phyloP scores from a whole-genome alignment of 1,140 invertebrate species.

The Ectropis grisescens region DNA sequence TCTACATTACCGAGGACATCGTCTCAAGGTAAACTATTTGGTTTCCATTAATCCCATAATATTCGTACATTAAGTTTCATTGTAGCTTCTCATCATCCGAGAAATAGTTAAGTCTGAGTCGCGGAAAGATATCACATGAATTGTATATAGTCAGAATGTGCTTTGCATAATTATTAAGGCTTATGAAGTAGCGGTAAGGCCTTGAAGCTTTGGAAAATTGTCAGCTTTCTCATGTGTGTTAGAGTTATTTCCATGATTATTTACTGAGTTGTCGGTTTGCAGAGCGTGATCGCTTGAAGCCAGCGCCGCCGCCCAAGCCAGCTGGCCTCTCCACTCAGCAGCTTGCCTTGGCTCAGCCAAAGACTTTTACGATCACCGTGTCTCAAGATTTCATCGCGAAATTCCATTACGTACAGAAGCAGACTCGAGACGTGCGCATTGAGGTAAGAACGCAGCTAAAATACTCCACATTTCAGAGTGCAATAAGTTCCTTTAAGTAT shows the following conservation, averaged over 20 bases:
- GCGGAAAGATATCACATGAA: conserved; percentile 13
- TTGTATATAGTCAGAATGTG: too few relatives aligned
- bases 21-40: conserved; percentile 86
- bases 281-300: conserved; percentile 88
- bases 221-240: too few relatives aligned
- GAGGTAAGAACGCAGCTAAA: conserved; percentile 85
- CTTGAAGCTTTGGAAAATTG: too few relatives aligned
- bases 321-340: conserved; percentile 74
- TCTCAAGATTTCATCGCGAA: conserved; percentile 91
- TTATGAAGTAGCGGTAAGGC: too few relatives aligned
- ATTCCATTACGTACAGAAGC: conserved; percentile 86
- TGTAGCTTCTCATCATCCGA: conserved; percentile 2
- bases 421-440: conserved; percentile 88
- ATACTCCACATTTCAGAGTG: conserved; percentile 1
- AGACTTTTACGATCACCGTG: conserved; percentile 63
- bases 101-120: not conserved
- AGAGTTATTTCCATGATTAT: too few relatives aligned
- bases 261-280: too few relatives aligned
- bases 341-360: conserved; percentile 65
- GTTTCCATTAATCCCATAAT: too few relatives aligned
- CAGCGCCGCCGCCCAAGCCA: conserved; percentile 88
- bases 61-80: too few relatives aligned
- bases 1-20: conserved; percentile 92
- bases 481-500: conserved; percentile 1
- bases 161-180: too few relatives aligned